phyloP scores from a whole-genome alignment of 2,888 invertebrate species.

The Limenitis arthemis region DNA sequence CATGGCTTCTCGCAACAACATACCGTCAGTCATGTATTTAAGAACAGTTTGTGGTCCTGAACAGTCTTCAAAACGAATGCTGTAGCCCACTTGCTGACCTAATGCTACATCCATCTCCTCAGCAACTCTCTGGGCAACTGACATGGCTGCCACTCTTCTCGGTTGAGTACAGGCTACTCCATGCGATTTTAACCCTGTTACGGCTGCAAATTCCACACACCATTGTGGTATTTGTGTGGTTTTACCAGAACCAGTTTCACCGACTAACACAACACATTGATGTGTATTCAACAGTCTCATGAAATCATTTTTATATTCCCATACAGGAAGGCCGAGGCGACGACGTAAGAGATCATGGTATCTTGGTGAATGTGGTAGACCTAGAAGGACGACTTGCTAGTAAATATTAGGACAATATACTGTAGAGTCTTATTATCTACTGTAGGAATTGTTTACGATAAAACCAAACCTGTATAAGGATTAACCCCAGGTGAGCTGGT shows the following conservation, averaged over 20 bases:
- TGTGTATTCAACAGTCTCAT: conserved; percentile 93
- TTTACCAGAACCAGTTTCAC: conserved; percentile 99
- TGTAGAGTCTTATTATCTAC: not conserved
- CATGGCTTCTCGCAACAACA: conserved; percentile 99
- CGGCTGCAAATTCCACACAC: conserved; percentile 60
- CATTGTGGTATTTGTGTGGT: conserved; percentile 97
- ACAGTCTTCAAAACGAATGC: conserved; percentile 99
- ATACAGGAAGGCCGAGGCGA: conserved; percentile 93
- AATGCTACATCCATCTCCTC: conserved; percentile 99
- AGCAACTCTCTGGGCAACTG: conserved; percentile 97
- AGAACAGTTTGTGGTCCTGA: conserved; percentile 94
- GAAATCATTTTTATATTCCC: conserved; percentile 97
- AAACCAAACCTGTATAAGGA: conserved; percentile 74
- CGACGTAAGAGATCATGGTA: conserved; percentile 93
- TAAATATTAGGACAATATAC: not conserved
- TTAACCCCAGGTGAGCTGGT: conserved; percentile 76
- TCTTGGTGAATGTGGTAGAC: conserved; percentile 87
- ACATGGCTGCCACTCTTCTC: conserved; percentile 98
- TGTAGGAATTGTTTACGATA: not conserved
- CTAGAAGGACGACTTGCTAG: conserved; percentile 35
- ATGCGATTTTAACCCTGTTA: conserved; percentile 49
- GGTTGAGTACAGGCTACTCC: conserved; percentile 97
- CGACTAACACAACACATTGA: conserved; percentile 96
- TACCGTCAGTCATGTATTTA: conserved; percentile 99
- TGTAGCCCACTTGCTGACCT: conserved; percentile 71